Percentiles rank a stretch among this genome's conserved stretches.
phyloP scores from a whole-genome alignment of 2,113 vertebrate genomes.

The Rana temporaria region DNA sequence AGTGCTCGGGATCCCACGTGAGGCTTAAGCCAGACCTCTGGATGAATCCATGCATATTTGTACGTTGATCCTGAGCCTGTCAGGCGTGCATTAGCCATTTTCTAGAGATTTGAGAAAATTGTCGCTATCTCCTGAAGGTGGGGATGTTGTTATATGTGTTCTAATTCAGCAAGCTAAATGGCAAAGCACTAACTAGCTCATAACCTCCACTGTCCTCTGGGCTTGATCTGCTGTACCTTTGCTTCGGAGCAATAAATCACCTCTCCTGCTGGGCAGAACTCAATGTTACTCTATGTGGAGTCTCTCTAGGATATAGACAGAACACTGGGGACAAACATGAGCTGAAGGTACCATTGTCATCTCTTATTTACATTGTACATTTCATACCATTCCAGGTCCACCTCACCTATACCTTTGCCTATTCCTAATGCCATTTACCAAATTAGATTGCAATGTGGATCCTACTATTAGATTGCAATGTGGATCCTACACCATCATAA shows the following conservation, averaged over 20 bases:
- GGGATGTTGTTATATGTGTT: slow-evolving; percentile 44
- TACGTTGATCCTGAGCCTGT: slow-evolving; percentile 11
- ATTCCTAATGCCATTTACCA: no score
- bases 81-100: neutral
- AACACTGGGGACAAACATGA: neutral
- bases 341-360: slow-evolving; percentile 2
- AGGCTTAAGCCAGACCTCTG: slow-evolving; percentile 4
- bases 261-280: neutral
- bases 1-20: neutral
- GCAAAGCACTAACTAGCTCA: slow-evolving; percentile 17
- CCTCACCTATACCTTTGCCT: neutral
- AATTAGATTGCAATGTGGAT: no score
- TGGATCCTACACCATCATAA: no score
- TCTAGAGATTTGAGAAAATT: slow-evolving; percentile 16
- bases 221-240: slow-evolving; percentile 35
- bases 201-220: slow-evolving; percentile 32
- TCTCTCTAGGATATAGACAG: neutral
- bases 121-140: slow-evolving; percentile 50
- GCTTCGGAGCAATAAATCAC: slow-evolving; percentile 27
- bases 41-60: slow-evolving; percentile 15
- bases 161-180: slow-evolving; percentile 9
- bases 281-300: slow-evolving; percentile 12
- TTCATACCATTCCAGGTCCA: neutral
- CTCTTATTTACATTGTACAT: neutral
- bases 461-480: no score